Base-by-base conservation (phyloP, 2,797 vertebrate species). In the Tenualosa thibaudeaui region DNA sequence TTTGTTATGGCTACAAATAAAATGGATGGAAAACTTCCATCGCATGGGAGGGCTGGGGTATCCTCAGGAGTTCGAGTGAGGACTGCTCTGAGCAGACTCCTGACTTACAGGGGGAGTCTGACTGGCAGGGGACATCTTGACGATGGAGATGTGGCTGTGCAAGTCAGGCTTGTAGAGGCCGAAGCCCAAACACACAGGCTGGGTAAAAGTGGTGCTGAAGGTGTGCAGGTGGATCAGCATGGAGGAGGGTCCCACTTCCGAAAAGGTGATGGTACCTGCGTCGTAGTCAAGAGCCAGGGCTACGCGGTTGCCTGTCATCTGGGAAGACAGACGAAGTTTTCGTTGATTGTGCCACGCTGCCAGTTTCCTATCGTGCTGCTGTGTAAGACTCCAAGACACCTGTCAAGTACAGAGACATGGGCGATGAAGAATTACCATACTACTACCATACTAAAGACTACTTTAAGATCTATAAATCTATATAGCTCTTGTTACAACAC, bases 331-430 rank as follows among this genome's bases (percentile, higher is more conserved):
- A 17, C 93, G 94, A 40, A 90, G 94, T 90, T 94, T 95, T 89
- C 90, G 93, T 85, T 91, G 91, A 89, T 95, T 93, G 91, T 96
- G 94, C 95, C 95, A 96, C 54, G 93, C 93, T 0, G 94, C 92
- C 17, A 96, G 86, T 87, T 94, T 95, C 86, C 87, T 90, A 91
- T 95, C 92, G 0, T 92, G 94, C 83, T 96, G 95, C 88, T 94
- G 94, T 1, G 94, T 95, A 90, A 95, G 82, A 84, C 94, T 95
- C 94, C 95, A 95, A 0, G 94, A 95, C 22, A 94, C 87, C 95
- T 95, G 88, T 49, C 40, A 37, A 75, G 22, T 19, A 75, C 17
- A 6, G 53, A 56, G 12, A 56, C 12, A 17, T 17, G 17, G 53
- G 3, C 53, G 4, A 2, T 56, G 53, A 58, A 58, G 5, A 58